phyloP scores from a whole-genome alignment of 2,113 vertebrate genomes.

The Serilophus lunatus region DNA sequence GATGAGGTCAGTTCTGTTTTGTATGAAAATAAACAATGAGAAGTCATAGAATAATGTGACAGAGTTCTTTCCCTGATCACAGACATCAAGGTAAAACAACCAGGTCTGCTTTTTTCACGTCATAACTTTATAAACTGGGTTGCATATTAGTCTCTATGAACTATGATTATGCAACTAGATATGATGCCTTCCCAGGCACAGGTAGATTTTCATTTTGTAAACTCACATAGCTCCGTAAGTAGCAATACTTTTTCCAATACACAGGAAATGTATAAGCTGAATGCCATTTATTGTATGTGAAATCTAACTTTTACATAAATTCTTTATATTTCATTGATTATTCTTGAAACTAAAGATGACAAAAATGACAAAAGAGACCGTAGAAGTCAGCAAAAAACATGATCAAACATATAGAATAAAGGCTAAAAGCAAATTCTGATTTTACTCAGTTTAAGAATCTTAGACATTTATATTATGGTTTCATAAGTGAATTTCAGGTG shows the following conservation, averaged over 20 bases:
- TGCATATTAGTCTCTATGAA: neutral
- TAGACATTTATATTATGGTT: neutral
- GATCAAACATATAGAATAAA: neutral
- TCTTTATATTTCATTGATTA: neutral
- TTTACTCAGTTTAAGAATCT: neutral
- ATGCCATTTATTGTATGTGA: neutral
- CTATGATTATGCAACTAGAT: neutral
- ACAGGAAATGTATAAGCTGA: neutral
- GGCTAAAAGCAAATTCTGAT: neutral
- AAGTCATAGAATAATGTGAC: neutral
- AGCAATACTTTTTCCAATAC: neutral
- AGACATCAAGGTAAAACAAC: neutral
- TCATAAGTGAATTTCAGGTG: neutral
- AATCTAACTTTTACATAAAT: neutral
- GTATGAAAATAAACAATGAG: neutral
- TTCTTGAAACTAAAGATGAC: neutral
- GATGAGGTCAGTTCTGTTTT: neutral
- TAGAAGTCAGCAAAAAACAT: neutral
- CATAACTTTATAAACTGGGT: neutral
- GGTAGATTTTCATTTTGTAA: neutral
- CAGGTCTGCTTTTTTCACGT: neutral
- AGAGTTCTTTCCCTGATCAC: neutral
- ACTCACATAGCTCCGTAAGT: neutral
- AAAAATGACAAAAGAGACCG: neutral
- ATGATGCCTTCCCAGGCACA: neutral